phyloP scores from a whole-genome alignment of 2,888 invertebrate species.

The Melikaiella ostensackeni region DNA sequence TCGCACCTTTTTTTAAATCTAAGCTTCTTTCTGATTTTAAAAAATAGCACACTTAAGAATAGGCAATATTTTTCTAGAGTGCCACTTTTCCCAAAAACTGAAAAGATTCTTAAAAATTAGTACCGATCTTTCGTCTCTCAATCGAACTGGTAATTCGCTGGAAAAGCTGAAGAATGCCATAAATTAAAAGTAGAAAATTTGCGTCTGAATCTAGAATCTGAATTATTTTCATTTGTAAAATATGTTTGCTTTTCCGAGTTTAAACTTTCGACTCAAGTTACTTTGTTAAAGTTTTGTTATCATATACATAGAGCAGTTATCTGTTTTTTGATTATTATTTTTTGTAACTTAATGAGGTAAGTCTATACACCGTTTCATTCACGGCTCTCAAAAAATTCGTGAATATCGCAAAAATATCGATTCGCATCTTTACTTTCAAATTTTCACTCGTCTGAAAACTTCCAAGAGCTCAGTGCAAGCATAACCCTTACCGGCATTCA shows the following conservation, averaged over 20 bases:
- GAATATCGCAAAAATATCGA: constrained; percentile 25
- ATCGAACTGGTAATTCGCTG: not conserved
- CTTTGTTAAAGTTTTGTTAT: constrained; percentile 26
- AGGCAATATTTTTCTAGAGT: constrained; percentile 25
- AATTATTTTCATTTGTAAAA: constrained; percentile 45
- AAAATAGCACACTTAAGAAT: constrained; percentile 71
- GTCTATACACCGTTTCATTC: constrained; percentile 41
- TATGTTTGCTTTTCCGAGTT: constrained; percentile 44
- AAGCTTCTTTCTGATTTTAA: constrained; percentile 68
- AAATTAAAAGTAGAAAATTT: not conserved
- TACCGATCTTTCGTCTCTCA: not conserved
- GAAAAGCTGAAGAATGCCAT: not conserved
- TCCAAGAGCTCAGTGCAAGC: constrained; percentile 10
- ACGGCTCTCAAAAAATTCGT: constrained; percentile 1
- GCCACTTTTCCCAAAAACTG: not conserved
- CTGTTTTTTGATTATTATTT: constrained; percentile 64
- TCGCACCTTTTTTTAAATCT: constrained; percentile 60
- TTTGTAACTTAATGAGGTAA: constrained; percentile 58
- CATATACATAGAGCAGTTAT: constrained; percentile 56
- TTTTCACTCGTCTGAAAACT: not conserved
- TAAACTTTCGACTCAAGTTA: not conserved
- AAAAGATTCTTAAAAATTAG: not conserved
- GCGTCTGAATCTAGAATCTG: not conserved
- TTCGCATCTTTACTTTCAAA: constrained; percentile 23
- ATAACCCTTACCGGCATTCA: constrained; percentile 10